Percentiles rank a stretch among this genome's conserved stretches.
Conservation (phyloP, 2,113 vertebrate species). For the Siniperca chuatsi region DNA sequence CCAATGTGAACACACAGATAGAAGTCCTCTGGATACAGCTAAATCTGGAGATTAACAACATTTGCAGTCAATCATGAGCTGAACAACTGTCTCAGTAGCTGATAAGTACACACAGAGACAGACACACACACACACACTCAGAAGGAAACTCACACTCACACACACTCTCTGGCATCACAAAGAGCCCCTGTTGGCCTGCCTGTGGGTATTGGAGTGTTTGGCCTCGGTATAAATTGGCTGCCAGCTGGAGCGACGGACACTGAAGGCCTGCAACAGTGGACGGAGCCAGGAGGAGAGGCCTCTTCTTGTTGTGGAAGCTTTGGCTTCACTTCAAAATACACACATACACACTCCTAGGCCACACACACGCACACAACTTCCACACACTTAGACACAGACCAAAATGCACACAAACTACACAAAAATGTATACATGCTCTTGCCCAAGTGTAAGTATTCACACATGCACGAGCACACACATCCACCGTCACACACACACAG, state of each 20-base stretch:
- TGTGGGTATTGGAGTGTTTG: slow-evolving; percentile 77
- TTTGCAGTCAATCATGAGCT: slow-evolving; percentile 64
- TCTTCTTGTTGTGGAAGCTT: slow-evolving; percentile 68
- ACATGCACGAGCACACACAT: not conserved
- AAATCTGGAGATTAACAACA: slow-evolving; percentile 51
- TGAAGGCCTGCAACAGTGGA: slow-evolving; percentile 71
- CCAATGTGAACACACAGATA: not conserved
- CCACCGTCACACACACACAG: slow-evolving; percentile 50
- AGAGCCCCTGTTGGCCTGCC: slow-evolving; percentile 76
- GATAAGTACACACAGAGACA: slow-evolving; percentile 36
- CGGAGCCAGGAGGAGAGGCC: slow-evolving; percentile 70
- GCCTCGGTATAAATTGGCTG: slow-evolving; percentile 62
- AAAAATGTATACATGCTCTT: slow-evolving; percentile 13
- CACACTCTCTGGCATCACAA: slow-evolving; percentile 68
- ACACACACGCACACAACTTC: slow-evolving; percentile 33
- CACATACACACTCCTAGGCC: slow-evolving; percentile 4
- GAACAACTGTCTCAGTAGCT: slow-evolving; percentile 59
- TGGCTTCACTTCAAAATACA: slow-evolving; percentile 64
- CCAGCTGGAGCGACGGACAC: slow-evolving; percentile 76
- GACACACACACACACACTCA: slow-evolving; percentile 4
- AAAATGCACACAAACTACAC: slow-evolving; percentile 28
- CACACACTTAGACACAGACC: not conserved
- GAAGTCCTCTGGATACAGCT: slow-evolving; percentile 3
- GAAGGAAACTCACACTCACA: slow-evolving; percentile 3
- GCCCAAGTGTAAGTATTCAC: slow-evolving; percentile 30